A percentile compares a stretch with the other conserved stretches of the same genome.
phyloP scores from a whole-genome alignment of 2,888 invertebrate species.

The Sialis lutaria region DNA sequence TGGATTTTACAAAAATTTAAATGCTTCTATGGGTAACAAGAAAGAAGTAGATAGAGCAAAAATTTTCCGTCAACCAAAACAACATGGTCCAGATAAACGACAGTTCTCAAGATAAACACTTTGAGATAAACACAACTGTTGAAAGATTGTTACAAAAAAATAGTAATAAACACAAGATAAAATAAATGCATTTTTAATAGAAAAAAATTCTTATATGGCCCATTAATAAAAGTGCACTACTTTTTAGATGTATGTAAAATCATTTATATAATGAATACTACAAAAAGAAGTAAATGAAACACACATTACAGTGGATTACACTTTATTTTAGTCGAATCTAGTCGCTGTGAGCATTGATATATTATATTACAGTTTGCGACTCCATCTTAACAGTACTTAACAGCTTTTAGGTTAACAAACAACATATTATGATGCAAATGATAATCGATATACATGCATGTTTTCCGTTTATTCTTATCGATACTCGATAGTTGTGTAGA shows the following conservation, averaged over 20 bases:
- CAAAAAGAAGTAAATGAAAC: too few species aligned
- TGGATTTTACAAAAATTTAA: slow-evolving; percentile 56
- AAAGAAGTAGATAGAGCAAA: slow-evolving; percentile 36
- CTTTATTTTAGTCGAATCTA: slow-evolving; percentile 3
- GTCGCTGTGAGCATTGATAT: slow-evolving; percentile 5
- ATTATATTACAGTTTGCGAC: slow-evolving; percentile 7
- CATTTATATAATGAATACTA: too few species aligned
- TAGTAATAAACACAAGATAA: too few species aligned
- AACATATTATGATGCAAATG: slow-evolving; percentile 19
- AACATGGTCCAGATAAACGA: slow-evolving; percentile 24
- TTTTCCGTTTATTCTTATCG: background rate
- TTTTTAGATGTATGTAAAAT: too few species aligned
- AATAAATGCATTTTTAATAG: too few species aligned
- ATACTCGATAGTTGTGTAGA: background rate
- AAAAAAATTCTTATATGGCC: too few species aligned
- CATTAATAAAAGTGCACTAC: too few species aligned
- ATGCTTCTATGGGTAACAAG: slow-evolving; percentile 30
- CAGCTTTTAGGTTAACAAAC: slow-evolving; percentile 30
- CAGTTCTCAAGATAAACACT: slow-evolving; percentile 4
- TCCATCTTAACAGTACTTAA: slow-evolving; percentile 30
- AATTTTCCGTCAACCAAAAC: slow-evolving; percentile 36
- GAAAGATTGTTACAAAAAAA: too few species aligned
- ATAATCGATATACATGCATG: slow-evolving; percentile 3
- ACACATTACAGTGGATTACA: slow-evolving; percentile 1
- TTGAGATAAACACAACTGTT: too few species aligned